Evolutionary conservation across 2,888 invertebrate species (phyloP).

Genomic region (Dioctria rufipes): DNA sequence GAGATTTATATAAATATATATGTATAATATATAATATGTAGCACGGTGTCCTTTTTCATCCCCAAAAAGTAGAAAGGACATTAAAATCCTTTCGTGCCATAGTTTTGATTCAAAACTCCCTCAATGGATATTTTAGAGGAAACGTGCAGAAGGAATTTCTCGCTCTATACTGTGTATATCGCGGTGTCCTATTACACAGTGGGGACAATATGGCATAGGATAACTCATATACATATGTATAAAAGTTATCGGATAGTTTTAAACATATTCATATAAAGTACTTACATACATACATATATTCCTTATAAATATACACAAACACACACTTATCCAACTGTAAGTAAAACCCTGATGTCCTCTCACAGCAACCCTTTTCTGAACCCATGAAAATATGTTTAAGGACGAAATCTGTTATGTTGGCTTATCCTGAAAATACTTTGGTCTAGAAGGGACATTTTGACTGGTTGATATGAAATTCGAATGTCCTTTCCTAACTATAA

Average conservation of each 20-base stretch:
- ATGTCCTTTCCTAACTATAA: conserved; percentile 56
- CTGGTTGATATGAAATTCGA: conserved; percentile 59
- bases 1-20: conserved; percentile 34
- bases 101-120: conserved; percentile 56
- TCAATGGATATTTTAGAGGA: conserved; percentile 48
- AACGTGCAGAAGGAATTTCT: conserved; percentile 41
- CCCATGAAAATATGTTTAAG: conserved; percentile 54
- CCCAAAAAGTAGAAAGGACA: conserved; percentile 45
- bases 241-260: conserved; percentile 1
- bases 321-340: background rate
- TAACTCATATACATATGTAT: background rate
- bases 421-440: conserved; percentile 53
- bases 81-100: conserved; percentile 56
- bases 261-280: background rate
- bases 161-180: conserved; percentile 13
- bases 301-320: background rate
- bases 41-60: conserved; percentile 58
- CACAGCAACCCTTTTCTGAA: conserved; percentile 49
- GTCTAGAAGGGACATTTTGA: conserved; percentile 58
- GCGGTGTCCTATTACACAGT: conserved; percentile 45
- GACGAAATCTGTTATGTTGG: conserved; percentile 51
- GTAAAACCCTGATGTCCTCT: conserved; percentile 32
- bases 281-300: too few species aligned
- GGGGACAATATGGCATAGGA: conserved; percentile 43
- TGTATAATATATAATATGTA: conserved; percentile 55